Percentiles rank a stretch among this genome's conserved stretches.
Evolutionary conservation across 1,140 invertebrate species (phyloP).

Genomic region (Neodiprion lecontei): DNA sequence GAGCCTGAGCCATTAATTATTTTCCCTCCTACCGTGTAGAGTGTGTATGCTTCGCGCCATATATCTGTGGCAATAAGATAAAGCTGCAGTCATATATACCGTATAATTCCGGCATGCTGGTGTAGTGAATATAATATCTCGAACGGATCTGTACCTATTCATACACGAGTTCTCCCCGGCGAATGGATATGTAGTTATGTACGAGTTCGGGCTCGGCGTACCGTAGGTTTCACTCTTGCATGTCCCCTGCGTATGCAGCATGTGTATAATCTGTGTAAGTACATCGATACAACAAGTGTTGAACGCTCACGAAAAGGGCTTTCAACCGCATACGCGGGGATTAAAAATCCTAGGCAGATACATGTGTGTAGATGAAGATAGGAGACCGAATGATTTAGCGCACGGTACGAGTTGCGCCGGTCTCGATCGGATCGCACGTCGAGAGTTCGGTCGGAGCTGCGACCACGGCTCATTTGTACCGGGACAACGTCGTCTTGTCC

Average conservation of each 20-base stretch:
- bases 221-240: neutral
- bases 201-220: neutral
- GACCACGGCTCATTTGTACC: neutral
- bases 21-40: slow-evolving; percentile 1
- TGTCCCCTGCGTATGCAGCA: neutral
- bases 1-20: slow-evolving; percentile 15
- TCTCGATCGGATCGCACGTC: neutral
- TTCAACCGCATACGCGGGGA: too few relatives aligned
- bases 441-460: neutral
- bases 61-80: slow-evolving; percentile 19
- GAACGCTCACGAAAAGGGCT: neutral
- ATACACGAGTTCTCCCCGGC: neutral
- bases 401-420: neutral
- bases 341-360: neutral
- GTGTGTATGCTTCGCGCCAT: neutral
- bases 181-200: neutral
- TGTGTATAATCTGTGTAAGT: neutral
- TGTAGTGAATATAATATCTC: slow-evolving; percentile 16
- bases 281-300: neutral
- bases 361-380: slow-evolving; percentile 7
- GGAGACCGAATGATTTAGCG: neutral
- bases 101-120: slow-evolving; percentile 15
- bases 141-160: slow-evolving; percentile 13
- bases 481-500: neutral
- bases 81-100: slow-evolving; percentile 19